Conservation (phyloP, 2,888 invertebrate genomes). For the Trissolcus brochymenae region DNA sequence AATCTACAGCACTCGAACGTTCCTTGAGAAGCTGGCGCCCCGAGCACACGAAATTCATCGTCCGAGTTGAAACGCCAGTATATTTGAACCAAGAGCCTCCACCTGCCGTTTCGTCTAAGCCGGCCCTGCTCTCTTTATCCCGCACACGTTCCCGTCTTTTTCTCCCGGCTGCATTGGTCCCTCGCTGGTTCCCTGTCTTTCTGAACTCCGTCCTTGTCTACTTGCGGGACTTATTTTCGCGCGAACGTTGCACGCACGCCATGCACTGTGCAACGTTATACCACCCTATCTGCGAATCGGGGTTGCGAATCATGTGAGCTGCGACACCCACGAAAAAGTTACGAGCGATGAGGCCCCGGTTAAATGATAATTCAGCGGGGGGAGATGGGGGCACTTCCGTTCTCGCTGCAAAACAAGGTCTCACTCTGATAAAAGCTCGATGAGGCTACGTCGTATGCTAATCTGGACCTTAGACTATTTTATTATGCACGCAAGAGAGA, state of each 20-base stretch:
- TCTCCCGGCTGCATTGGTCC: background rate
- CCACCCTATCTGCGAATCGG: constrained; percentile 59
- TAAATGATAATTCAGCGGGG: constrained; percentile 54
- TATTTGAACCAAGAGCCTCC: constrained; percentile 67
- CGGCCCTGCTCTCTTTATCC: constrained; percentile 35
- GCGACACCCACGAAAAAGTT: constrained; percentile 50
- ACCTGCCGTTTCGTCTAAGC: constrained; percentile 66
- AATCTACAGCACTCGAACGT: constrained; percentile 32
- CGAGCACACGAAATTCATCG: constrained; percentile 62
- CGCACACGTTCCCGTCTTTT: constrained; percentile 9
- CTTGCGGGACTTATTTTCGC: constrained; percentile 55
- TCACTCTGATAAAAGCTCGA: constrained; percentile 48
- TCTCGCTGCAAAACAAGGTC: constrained; percentile 45
- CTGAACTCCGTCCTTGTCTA: constrained; percentile 15
- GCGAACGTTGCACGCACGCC: constrained; percentile 56
- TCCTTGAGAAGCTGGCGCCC: constrained; percentile 56
- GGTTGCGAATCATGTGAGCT: constrained; percentile 56
- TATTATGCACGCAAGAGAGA: constrained; percentile 45
- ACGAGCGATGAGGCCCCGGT: background rate
- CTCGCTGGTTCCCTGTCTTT: constrained; percentile 15
- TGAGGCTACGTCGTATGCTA: constrained; percentile 49
- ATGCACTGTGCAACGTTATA: constrained; percentile 38
- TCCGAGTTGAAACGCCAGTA: constrained; percentile 64
- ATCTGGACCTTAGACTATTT: constrained; percentile 47
- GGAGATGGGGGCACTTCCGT: constrained; percentile 51